These are phyloP conservation scores for Drosophila mayri DNA, from an alignment of 1,140 invertebrate species.

Conservation along the genomic window DNA sequence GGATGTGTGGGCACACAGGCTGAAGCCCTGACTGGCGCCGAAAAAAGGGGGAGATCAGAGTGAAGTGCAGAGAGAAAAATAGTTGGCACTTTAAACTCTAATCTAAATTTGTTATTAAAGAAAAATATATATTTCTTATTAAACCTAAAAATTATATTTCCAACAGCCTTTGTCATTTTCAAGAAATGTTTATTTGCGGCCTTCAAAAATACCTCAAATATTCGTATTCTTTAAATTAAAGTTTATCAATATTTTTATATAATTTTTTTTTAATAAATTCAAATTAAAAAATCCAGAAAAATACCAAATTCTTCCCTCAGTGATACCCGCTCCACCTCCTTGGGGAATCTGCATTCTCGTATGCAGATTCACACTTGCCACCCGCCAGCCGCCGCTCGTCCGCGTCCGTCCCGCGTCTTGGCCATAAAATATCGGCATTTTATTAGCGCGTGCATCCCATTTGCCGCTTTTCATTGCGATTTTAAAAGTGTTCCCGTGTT, in stretches of 20 bases:
- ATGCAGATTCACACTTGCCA: conserved; percentile 79
- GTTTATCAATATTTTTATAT: no score
- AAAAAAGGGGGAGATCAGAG: conserved; percentile 28
- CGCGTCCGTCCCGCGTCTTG: conserved; percentile 18
- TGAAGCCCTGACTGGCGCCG: conserved; percentile 50
- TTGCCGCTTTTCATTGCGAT: conserved; percentile 84
- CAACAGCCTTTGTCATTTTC: no score
- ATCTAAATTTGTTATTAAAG: neutral
- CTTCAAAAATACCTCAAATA: no score
- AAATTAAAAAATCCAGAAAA: no score
- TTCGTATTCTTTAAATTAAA: no score
- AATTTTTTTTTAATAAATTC: no score
- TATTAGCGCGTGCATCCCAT: conserved; percentile 83
- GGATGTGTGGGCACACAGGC: conserved; percentile 64
- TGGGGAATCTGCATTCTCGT: conserved; percentile 46
- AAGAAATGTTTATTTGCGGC: no score
- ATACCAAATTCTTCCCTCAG: neutral
- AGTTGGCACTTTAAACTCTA: no score
- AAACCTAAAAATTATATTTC: no score
- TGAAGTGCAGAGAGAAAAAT: conserved; percentile 2
- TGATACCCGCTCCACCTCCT: conserved; percentile 15
- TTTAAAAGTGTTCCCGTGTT: conserved; percentile 85
- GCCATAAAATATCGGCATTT: conserved; percentile 84
- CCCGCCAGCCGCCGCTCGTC: conserved; percentile 10
- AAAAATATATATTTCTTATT: neutral